phyloP scores from a whole-genome alignment of 2,113 vertebrate species.

The Peromyscus polionotus region DNA sequence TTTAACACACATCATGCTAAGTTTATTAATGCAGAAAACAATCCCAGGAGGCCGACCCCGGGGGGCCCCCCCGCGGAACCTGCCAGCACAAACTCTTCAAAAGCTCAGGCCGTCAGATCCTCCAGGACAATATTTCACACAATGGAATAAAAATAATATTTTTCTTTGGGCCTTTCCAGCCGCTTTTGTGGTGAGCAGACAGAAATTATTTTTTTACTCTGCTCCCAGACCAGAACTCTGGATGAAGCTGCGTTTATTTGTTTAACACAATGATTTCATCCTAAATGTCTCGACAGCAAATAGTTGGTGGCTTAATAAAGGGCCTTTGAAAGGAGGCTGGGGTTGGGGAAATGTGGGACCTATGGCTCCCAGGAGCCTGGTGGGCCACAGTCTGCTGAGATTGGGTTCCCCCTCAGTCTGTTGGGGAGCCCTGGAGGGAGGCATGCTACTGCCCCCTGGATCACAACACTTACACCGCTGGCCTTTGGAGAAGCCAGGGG shows the following conservation, averaged over 20 bases:
- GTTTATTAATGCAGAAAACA: constrained; percentile 93
- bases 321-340: constrained; percentile 87
- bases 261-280: constrained; percentile 92
- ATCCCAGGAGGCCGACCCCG: constrained; percentile 89
- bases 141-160: constrained; percentile 96
- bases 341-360: constrained; percentile 82
- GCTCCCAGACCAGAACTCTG: constrained; percentile 91
- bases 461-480: constrained; percentile 65
- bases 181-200: constrained; percentile 90
- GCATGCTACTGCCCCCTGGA: constrained; percentile 27
- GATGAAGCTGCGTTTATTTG: constrained; percentile 92
- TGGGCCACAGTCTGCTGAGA: constrained; percentile 67
- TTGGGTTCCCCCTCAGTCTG: constrained; percentile 60
- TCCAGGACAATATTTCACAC: constrained; percentile 94
- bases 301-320: constrained; percentile 92
- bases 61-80: constrained; percentile 88
- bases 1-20: constrained; percentile 92
- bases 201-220: constrained; percentile 92
- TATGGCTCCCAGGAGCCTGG: constrained; percentile 76
- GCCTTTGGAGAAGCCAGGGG: constrained; percentile 57
- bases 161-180: constrained; percentile 92
- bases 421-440: not conserved
- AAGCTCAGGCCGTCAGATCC: constrained; percentile 88
- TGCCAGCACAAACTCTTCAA: constrained; percentile 92
- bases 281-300: constrained; percentile 91